phyloP scores from a whole-genome alignment of 2,113 vertebrate genomes.

The Perca schrenkii region DNA sequence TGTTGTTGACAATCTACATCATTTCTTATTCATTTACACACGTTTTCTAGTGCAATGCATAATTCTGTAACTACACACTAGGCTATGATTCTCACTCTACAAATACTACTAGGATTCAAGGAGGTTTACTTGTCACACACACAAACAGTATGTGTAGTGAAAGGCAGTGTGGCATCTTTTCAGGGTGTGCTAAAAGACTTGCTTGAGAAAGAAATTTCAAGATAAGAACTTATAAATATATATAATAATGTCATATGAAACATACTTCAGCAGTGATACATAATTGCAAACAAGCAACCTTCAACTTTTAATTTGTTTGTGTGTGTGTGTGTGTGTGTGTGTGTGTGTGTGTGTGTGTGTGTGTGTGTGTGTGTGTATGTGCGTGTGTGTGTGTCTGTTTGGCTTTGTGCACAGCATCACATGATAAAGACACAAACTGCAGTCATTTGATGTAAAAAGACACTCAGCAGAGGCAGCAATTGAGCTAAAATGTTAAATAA shows the following conservation, averaged over 20 bases:
- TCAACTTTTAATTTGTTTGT: too few species aligned
- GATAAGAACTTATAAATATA: too few species aligned
- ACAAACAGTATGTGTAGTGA: background rate
- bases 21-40: slow-evolving; percentile 33
- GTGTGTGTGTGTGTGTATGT: too few species aligned
- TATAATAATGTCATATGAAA: too few species aligned
- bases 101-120: background rate
- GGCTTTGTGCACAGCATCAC: slow-evolving; percentile 34
- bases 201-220: too few species aligned
- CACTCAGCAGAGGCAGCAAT: slow-evolving; percentile 28
- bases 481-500: slow-evolving; percentile 42
- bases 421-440: slow-evolving; percentile 29
- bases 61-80: background rate
- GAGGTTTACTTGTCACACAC: background rate
- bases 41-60: background rate
- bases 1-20: slow-evolving; percentile 23
- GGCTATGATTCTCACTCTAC: background rate
- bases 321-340: too few species aligned
- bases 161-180: background rate
- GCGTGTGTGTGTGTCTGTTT: background rate
- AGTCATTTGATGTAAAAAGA: slow-evolving; percentile 43
- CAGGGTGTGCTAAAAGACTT: background rate
- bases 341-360: too few species aligned
- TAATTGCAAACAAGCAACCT: too few species aligned
- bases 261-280: too few species aligned